Evolutionary conservation across 2,888 invertebrate genomes (phyloP), one percentile per base, ranked within the genome.

Genomic region (Spodoptera exigua): DNA sequence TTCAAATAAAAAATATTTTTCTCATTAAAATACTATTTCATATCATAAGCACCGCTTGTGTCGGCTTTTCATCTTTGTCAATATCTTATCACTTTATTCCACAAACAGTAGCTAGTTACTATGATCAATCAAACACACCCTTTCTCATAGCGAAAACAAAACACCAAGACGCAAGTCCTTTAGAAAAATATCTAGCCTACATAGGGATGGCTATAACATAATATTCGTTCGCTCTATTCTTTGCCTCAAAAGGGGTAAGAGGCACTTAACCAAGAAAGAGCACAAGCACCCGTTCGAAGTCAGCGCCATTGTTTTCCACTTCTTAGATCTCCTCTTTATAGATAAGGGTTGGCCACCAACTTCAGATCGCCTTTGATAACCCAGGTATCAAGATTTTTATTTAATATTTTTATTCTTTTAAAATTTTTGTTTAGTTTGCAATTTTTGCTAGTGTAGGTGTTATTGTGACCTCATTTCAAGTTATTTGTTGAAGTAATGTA

Each of bases 221-320:
- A n/a, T 36, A 13, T 40, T 51, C 46, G 43, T 60, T 47, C 37
- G 40, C 46, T 41, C 21, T 40, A 45, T 55, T 69, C 61, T 51
- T 61, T 36, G 54, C 60, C 61, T 51, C 59, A 70, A 61, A 47
- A 60, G 67, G 37, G 49, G 49, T 37, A 14, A 67, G 72, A 39
- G 46, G 73, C 62, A 81, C 79, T 57, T 62, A 39, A 53, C 40
- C 65, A 62, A 68, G 70, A 78, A 82, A 80, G 76, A 79, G 77
- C 63, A 69, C 70, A 70, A 81, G 78, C 66, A 71, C 53, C 68
- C 58, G 66, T 61, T 61, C 61, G 51, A 58, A 62, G 71, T 49
- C 72, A 57, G 70, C 62, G 35, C 76, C 65, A 80, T 81, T 81
- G 81, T 81, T 79, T 76, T 68, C 58, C 36, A 57, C 66, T n/a